These are phyloP conservation scores for Bombus waltoni DNA, from an alignment of 1,140 invertebrate genomes.

Conservation along the genomic window DNA sequence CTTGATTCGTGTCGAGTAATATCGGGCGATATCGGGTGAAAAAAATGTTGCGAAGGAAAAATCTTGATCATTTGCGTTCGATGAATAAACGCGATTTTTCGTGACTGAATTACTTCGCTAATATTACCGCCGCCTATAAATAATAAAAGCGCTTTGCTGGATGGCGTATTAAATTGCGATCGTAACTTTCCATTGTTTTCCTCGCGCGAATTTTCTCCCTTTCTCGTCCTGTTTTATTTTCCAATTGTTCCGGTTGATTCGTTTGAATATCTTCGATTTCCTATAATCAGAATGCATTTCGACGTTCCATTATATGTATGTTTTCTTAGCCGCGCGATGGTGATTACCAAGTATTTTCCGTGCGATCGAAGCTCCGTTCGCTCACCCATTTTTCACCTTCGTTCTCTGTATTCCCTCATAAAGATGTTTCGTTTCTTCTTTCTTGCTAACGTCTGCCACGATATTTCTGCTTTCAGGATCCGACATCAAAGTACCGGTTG, in stretches of 20 bases:
- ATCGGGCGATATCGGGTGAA: background rate
- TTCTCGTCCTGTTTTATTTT: background rate
- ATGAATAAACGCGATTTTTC: constrained; percentile 58
- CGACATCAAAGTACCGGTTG: constrained; percentile 88
- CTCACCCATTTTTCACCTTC: background rate
- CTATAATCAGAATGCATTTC: background rate
- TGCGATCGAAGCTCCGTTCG: background rate
- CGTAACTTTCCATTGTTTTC: background rate
- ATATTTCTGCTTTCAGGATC: constrained; percentile 85
- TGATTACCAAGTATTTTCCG: background rate
- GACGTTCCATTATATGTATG: background rate
- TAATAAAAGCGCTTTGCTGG: constrained; percentile 57
- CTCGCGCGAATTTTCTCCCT: background rate
- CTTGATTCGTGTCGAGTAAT: no score
- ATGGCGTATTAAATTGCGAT: constrained; percentile 11
- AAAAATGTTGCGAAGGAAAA: background rate
- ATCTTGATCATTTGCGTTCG: constrained; percentile 13
- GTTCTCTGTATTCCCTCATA: background rate
- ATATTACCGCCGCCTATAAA: constrained; percentile 33
- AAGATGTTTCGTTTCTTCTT: background rate
- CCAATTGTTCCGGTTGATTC: background rate
- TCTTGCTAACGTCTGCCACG: constrained; percentile 1
- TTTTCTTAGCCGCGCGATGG: background rate
- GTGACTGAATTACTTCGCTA: constrained; percentile 33
- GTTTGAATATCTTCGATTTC: background rate